These are phyloP conservation scores for Silurus lanzhouensis DNA, from an alignment of 2,797 vertebrate species.

Conservation along the genomic window DNA sequence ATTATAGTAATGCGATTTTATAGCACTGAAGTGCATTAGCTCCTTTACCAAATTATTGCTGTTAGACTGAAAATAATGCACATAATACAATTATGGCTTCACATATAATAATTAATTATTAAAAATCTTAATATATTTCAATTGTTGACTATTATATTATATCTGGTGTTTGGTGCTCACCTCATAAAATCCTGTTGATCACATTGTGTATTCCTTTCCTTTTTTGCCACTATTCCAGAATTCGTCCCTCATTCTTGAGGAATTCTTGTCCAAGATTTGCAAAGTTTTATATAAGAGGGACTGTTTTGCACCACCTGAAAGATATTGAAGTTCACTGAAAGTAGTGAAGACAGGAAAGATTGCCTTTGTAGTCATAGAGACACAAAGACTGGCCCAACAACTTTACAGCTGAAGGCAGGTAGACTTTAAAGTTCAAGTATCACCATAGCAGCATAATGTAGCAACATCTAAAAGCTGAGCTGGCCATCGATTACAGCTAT, in stretches of 20 bases:
- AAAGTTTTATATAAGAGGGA: not conserved
- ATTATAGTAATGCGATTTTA: not conserved
- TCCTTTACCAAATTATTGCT: not conserved
- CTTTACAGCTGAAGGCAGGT: constrained; percentile 25
- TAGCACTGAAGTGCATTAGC: not conserved
- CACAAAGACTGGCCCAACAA: constrained; percentile 36
- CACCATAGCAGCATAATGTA: not conserved
- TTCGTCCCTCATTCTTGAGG: not conserved
- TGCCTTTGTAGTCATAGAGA: constrained; percentile 44
- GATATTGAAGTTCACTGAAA: constrained; percentile 12
- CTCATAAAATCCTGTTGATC: constrained; percentile 13
- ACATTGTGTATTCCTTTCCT: not conserved
- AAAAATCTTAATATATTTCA: not conserved
- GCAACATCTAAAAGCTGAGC: constrained; percentile 6
- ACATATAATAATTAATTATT: not conserved
- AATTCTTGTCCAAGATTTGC: constrained; percentile 1
- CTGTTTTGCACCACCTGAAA: not conserved
- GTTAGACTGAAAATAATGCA: not conserved
- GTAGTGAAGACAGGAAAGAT: not conserved
- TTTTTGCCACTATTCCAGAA: not conserved
- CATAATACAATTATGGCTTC: not conserved
- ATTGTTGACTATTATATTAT: not conserved
- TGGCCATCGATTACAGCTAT: not conserved
- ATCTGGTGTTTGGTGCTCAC: constrained; percentile 11
- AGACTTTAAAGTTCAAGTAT: constrained; percentile 27